A percentile compares a stretch with the other conserved stretches of the same genome.
Conservation (phyloP, 2,888 invertebrate genomes). For the Eristalinus sepulchralis region DNA sequence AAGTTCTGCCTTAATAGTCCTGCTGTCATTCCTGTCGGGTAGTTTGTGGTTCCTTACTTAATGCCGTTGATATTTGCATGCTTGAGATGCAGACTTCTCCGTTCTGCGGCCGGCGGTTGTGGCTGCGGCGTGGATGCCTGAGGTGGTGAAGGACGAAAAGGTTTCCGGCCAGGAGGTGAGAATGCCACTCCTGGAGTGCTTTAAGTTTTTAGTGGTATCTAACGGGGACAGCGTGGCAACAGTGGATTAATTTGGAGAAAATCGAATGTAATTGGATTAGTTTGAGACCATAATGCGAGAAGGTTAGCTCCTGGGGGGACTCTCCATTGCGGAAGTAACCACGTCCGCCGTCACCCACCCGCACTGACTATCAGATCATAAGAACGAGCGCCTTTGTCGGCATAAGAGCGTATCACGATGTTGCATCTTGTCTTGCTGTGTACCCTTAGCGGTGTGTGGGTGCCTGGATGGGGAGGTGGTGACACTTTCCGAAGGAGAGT, state of each 20-base stretch:
- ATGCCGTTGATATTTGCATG: slow-evolving; percentile 68
- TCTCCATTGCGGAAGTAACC: slow-evolving; percentile 62
- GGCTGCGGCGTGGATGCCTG: not conserved
- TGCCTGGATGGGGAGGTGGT: not conserved
- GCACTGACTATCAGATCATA: not conserved
- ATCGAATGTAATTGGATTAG: slow-evolving; percentile 72
- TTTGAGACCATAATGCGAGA: slow-evolving; percentile 62
- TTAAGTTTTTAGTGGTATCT: slow-evolving; percentile 45
- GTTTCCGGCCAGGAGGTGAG: not conserved
- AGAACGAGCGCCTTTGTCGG: not conserved
- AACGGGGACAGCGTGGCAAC: slow-evolving; percentile 38
- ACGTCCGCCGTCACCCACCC: slow-evolving; percentile 18
- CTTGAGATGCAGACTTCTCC: slow-evolving; percentile 53
- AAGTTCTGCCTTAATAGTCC: slow-evolving; percentile 70
- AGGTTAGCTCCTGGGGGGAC: slow-evolving; percentile 14
- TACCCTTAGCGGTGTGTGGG: not conserved
- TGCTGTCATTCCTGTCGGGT: slow-evolving; percentile 71
- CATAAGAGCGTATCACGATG: not conserved
- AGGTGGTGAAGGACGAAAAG: not conserved
- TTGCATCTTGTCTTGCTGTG: slow-evolving; percentile 16
- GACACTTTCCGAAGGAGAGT: not conserved
- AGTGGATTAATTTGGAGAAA: slow-evolving; percentile 68
- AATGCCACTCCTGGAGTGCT: slow-evolving; percentile 28
- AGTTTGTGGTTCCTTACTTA: slow-evolving; percentile 68
- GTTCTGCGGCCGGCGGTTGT: not conserved